Evolutionary conservation across 2,113 vertebrate species (phyloP).

Genomic region (Halcyon malimbica): DNA sequence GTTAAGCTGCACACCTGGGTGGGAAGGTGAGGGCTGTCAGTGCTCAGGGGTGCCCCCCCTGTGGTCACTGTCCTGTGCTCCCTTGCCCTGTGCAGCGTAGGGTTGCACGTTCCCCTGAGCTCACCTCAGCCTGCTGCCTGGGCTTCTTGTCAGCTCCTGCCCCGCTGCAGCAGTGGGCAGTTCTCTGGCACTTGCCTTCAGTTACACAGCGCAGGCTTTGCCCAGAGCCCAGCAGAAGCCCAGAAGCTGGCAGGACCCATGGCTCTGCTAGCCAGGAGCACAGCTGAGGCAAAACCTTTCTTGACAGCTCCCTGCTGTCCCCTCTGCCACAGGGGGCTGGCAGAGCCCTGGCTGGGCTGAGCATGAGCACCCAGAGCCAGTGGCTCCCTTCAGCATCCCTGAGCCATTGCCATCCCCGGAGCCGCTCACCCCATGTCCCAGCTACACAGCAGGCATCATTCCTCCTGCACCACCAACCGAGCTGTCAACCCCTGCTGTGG

Average conservation of each 20-base stretch:
- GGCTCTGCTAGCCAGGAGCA: background rate
- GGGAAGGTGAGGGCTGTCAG: background rate
- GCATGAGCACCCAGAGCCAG: background rate
- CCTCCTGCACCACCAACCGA: background rate
- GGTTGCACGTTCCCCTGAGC: background rate
- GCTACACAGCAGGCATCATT: background rate
- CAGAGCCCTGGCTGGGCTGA: background rate
- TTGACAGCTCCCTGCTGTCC: background rate
- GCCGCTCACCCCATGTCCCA: background rate
- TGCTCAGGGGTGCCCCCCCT: accelerated
- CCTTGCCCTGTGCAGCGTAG: background rate
- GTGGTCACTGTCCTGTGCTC: background rate
- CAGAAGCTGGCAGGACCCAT: background rate
- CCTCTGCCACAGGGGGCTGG: no score
- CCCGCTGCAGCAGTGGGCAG: background rate
- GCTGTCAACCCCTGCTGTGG: accelerated
- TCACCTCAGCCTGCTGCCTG: background rate
- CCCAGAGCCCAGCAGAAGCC: background rate
- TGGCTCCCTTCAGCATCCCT: background rate
- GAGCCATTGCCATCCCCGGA: background rate
- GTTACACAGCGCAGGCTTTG: background rate
- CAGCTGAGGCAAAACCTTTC: background rate
- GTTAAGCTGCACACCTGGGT: background rate
- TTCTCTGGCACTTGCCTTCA: background rate
- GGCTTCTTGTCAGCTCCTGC: background rate